Percentiles rank a stretch among this genome's conserved stretches.
Conservation (phyloP, 2,888 invertebrate species). For the Brassicogethes aeneus region DNA sequence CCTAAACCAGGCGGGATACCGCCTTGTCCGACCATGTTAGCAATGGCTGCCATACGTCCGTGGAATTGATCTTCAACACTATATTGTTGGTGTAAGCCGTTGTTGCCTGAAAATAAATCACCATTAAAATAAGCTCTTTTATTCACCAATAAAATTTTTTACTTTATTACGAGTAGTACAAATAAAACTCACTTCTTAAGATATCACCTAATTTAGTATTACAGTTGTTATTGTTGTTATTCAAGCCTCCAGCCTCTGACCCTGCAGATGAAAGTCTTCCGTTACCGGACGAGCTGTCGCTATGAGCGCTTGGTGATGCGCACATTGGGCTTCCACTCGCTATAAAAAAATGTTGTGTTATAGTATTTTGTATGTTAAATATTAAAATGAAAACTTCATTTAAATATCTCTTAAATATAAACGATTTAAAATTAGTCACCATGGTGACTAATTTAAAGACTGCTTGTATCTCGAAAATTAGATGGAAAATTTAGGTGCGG, state of each 20-base stretch:
- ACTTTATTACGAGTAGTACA: too few relatives aligned
- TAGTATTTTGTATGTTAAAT: too few relatives aligned
- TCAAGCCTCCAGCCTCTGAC: constrained; percentile 63
- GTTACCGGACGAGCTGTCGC: constrained; percentile 76
- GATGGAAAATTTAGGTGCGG: too few relatives aligned
- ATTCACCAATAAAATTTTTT: too few relatives aligned
- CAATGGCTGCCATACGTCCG: constrained; percentile 61
- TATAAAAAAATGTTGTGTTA: constrained; percentile 23
- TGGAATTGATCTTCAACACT: constrained; percentile 52
- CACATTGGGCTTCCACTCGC: constrained; percentile 56
- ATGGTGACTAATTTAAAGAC: background rate
- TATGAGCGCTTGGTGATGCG: constrained; percentile 77
- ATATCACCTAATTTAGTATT: constrained; percentile 48
- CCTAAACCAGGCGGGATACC: constrained; percentile 49
- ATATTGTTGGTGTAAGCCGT: constrained; percentile 53
- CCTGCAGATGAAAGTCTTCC: constrained; percentile 73
- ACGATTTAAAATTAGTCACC: constrained; percentile 2
- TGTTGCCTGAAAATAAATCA: constrained; percentile 36
- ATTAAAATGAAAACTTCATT: background rate
- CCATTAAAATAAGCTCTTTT: too few relatives aligned
- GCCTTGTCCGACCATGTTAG: constrained; percentile 57
- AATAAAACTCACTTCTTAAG: constrained; percentile 36
- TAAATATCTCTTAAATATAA: background rate
- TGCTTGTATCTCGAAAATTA: too few relatives aligned
- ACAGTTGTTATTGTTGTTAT: constrained; percentile 62